These are phyloP conservation scores for Heliothis virescens DNA, from an alignment of 1,140 invertebrate genomes.

Conservation along the genomic window DNA sequence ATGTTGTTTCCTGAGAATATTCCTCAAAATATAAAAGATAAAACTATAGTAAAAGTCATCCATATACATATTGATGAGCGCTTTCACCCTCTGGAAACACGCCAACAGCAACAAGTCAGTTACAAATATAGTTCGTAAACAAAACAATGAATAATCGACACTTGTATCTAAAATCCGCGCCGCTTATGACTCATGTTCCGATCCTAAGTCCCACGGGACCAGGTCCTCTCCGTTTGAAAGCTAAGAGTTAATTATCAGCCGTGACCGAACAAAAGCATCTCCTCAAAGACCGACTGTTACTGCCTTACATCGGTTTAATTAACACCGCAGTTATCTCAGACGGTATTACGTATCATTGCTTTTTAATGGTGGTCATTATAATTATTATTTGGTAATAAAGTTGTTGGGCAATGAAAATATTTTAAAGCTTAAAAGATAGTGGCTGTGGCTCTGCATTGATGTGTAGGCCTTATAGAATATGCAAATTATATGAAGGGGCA, in stretches of 20 bases:
- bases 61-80: no score
- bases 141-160: neutral
- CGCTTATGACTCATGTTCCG: neutral
- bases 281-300: neutral
- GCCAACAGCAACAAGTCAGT: neutral
- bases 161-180: neutral
- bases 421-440: neutral
- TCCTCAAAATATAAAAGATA: neutral
- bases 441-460: neutral
- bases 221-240: neutral
- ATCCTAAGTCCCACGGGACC: conserved; percentile 29
- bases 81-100: no score
- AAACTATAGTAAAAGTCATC: no score
- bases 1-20: neutral
- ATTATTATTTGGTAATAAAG: conserved; percentile 9
- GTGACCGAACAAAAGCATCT: conserved; percentile 16
- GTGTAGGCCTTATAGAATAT: neutral
- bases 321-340: neutral
- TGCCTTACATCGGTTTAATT: conserved; percentile 19
- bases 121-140: neutral
- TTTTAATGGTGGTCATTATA: conserved; percentile 11
- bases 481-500: neutral
- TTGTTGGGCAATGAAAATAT: neutral
- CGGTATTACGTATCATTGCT: conserved; percentile 30
- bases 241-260: conserved; percentile 31